Evolutionary conservation across 2,797 vertebrate genomes (phyloP), one percentile per base, ranked within the genome.

Genomic region (Hirundo rustica): DNA sequence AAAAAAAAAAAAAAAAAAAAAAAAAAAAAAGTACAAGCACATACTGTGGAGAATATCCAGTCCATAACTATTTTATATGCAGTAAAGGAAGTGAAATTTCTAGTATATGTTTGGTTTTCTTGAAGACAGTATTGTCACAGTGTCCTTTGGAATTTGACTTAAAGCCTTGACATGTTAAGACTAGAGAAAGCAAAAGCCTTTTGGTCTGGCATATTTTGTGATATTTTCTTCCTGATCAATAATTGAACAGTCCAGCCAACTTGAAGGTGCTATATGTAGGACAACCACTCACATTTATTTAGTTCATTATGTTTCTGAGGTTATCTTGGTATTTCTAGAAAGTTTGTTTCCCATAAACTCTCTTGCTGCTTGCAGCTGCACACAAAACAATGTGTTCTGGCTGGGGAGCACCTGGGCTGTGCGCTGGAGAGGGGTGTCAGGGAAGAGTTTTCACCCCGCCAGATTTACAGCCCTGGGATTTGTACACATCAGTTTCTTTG

Each of bases 1-100:
- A 67, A 88, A n/a, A 65, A 94, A 38, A 67, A 88, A n/a, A 65
- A 94, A 96, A 89, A 79, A 72, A 84, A 67, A 88, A n/a, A 65
- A 94, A 38, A 67, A 88, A n/a, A 65, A 94, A 96, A 89, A 79
- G 80, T 78, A 85, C 60, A 82, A 95, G n/a, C 32, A 62, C 7
- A 18, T 34, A 70, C 32, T 38, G 20, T 13, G 55, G 64, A 93
- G 54, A 94, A 91, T 62, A 94, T 58, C 47, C 58, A 64, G 64
- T 96, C n/a, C 58, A 23, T 76, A 47, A 62, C 18, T 32, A 14
- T 70, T 91, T 76, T 38, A 55, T 29, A 74, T 53, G 32, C 21
- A 78, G 40, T n/a, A 45, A 80, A 66, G 7, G 45, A 55, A 83
- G 25, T 57, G 55, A 83, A 92, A 89, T 82, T 34, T 60, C 36